These are phyloP conservation scores for Myathropa florea DNA, from an alignment of 2,888 invertebrate genomes.

Conservation along the genomic window DNA sequence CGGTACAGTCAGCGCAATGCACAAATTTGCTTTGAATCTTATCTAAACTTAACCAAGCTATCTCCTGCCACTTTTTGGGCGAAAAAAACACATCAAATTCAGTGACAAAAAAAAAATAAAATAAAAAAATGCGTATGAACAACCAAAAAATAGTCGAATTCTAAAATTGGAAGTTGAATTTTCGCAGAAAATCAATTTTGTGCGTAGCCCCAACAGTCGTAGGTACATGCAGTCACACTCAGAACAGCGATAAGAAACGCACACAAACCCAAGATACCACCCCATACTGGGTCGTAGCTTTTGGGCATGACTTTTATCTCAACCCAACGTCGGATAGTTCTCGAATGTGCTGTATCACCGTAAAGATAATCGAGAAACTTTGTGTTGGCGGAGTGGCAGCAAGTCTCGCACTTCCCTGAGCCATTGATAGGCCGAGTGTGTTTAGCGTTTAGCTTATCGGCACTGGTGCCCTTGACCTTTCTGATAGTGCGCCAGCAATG, in stretches of 20 bases:
- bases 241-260: neutral
- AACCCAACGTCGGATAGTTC: neutral
- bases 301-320: neutral
- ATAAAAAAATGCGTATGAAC: neutral
- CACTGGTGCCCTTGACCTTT: conserved; percentile 25
- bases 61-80: neutral
- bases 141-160: no score
- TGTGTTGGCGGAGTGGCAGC: neutral
- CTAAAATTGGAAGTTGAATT: neutral
- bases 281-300: neutral
- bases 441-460: conserved; percentile 5
- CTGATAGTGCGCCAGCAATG: neutral
- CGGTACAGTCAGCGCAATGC: neutral
- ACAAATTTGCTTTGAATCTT: neutral
- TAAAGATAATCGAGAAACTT: neutral
- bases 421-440: neutral
- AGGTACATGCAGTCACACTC: neutral
- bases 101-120: neutral
- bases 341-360: neutral
- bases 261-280: neutral
- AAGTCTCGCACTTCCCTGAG: neutral
- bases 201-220: neutral
- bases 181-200: neutral
- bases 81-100: neutral
- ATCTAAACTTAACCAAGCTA: neutral